Base-by-base conservation (phyloP, 2,113 vertebrate genomes). In the Rostratula benghalensis region DNA sequence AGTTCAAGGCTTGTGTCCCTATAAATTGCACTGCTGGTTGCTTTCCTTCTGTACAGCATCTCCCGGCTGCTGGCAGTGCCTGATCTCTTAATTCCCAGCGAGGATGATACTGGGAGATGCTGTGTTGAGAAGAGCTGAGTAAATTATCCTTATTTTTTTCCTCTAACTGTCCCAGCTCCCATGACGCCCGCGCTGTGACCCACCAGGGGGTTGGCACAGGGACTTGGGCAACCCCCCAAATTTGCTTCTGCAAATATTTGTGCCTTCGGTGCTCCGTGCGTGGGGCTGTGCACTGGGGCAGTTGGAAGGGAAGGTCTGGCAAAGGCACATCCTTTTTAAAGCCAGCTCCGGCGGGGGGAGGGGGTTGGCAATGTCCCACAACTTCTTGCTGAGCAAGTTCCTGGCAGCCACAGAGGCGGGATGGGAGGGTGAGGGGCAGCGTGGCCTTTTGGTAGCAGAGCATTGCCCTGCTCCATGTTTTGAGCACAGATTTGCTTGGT, bases 371-470 rank as follows among this genome's bases (percentile, higher is more conserved):
- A 13, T 63, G 89, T 94, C 93, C 79, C 95, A 85, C 64, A 10
- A 67, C 90, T 59, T 77, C 97, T 57, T 94, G 85, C 87, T 90
- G 93, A 97, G 95, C 33, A 16, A 46, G 48, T 89, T 97, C 92
- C 91, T 94, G 64, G 64, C 50, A 50, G 60, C 31, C 25, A 11
- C 10, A 1, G 68, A 30, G 35, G 27, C 3, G 2, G 43, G 33
- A 77, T 2, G 3, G 57, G 35, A 33, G 0, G 0, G 6, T 37
- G 81, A 94, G 50, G 45, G 65, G 84, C 35, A 83, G 71, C 2
- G 6, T 67, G 31, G 8, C 79, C 89, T 91, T 83, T 83, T 74
- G 94, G 79, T 64, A 83, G 79, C 69, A 79, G 22, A 81, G 67
- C 35, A 53, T 68, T 25, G 28, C 63, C 65, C 81, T 50, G 45